Base-by-base conservation (phyloP, 2,888 invertebrate species). In the Marasmarcha lunaedactyla region DNA sequence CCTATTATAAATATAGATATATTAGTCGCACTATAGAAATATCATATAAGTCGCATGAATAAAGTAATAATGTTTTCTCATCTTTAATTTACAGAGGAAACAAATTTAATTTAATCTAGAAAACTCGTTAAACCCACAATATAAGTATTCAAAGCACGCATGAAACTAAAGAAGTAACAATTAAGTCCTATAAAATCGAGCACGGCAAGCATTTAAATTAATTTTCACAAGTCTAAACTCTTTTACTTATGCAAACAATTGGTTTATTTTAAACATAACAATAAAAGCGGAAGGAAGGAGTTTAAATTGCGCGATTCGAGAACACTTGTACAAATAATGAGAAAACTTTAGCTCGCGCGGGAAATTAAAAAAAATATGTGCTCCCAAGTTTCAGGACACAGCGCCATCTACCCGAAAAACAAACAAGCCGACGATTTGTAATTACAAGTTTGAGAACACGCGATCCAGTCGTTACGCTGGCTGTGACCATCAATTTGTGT, bases 371-470 rank as follows among this genome's bases (percentile, higher is more conserved):
- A 56, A 52, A 56, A 35, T 39, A 41, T 38, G 43, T 20, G 34
- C 38, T 35, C 38, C 5, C 5, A 50, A 49, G 48, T 46, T 51
- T 47, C 56, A 54, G 49, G 49, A 49, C 48, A 48, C 48, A 48
- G 47, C 57, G 55, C 57, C 61, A 64, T 54, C 60, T 61, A 54
- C 54, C 47, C 50, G 45, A 38, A 44, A 43, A 44, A 44, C 43
- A 53, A 59, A 55, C 52, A 58, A 53, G 53, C 55, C 47, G 43
- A 49, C 49, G 52, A 49, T 51, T 54, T 44, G 57, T 54, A 59
- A 63, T 59, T 59, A 58, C 56, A 60, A 57, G 7, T 3, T 20
- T n/a, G n/a, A n/a, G n/a, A n/a, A n/a, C 46, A 57, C 56, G 57
- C 60, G 54, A 60, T 52, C 46, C 45, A 47, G 50, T 20, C 20